Base-by-base conservation (phyloP, 2,113 vertebrate genomes). In the Mastomys coucha region DNA sequence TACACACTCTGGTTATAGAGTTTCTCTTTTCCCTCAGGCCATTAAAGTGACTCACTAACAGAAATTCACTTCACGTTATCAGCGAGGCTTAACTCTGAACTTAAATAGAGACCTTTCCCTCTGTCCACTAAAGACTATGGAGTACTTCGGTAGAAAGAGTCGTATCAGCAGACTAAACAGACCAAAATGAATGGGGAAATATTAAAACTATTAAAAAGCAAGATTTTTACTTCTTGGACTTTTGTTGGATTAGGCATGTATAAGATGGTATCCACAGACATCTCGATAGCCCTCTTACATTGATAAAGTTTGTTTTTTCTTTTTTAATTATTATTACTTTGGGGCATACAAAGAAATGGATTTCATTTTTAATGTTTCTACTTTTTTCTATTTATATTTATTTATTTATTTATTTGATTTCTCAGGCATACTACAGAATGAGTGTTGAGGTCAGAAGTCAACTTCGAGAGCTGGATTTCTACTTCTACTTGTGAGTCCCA, bases 61-160 rank as follows among this genome's bases (percentile, higher is more conserved):
- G 78, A 96, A 93, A 92, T 94, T 89, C 96, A 91, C 65, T 96
- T 89, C 60, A 49, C 63, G 28, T 12, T 75, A 89, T 93, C 70
- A 95, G 39, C 49, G 63, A 78, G 86, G 89, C 78, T 87, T 88
- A 63, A 90, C 39, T 51, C 69, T 90, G 33, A 82, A 67, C 39
- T 36, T 84, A 96, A 93, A 49, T 42, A 75, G 51, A 77, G 70
- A 84, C 9, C 70, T 93, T 80, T 58, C 12, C 51, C 72, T 91
- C 33, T 75, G 22, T n/a, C 12, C 56, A 84, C 26, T 89, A 65
- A 91, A 33, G 22, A 67, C 51, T 91, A 36, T 65, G 85, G 91
- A 85, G 9, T 89, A 91, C 45, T 33, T 63, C 58, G n/a, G 53
- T 85, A 85, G 65, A 91, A 93, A 94, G 22, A 53, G 3, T 63